A percentile compares a stretch with the other conserved stretches of the same genome.
Evolutionary conservation across 2,113 vertebrate species (phyloP).

Genomic region (Myotis yumanensis): DNA sequence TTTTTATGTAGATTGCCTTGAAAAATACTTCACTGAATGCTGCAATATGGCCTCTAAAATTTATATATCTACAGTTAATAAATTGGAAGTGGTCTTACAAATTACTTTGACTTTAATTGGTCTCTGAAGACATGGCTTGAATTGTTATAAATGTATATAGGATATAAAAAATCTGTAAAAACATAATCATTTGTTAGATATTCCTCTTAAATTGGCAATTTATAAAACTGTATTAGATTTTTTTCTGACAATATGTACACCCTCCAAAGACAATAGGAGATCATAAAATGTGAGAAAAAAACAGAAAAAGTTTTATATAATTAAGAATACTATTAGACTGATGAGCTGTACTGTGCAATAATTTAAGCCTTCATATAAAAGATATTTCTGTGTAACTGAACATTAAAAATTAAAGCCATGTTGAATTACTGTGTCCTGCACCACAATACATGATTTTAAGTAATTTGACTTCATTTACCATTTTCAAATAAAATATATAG

Average conservation of each 20-base stretch:
- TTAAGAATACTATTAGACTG: neutral
- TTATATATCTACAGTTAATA: neutral
- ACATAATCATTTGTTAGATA: neutral
- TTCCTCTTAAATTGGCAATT: neutral
- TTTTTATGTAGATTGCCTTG: neutral
- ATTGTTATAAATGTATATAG: neutral
- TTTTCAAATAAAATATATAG: neutral
- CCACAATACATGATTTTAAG: neutral
- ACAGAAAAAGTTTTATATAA: neutral
- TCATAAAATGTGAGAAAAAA: neutral
- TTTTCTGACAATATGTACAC: neutral
- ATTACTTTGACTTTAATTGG: neutral
- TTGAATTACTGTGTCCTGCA: neutral
- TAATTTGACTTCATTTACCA: neutral
- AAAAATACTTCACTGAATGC: neutral
- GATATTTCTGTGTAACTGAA: neutral
- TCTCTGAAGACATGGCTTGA: slow-evolving; percentile 23
- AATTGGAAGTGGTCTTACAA: slow-evolving; percentile 17
- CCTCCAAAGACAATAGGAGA: neutral
- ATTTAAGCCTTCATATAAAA: neutral
- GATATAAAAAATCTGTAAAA: neutral
- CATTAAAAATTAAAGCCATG: neutral
- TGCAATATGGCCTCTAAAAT: neutral
- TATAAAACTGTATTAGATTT: neutral
- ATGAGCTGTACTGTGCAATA: neutral